Conservation (phyloP, 2,888 invertebrate genomes). For the Xylocampa areola region DNA sequence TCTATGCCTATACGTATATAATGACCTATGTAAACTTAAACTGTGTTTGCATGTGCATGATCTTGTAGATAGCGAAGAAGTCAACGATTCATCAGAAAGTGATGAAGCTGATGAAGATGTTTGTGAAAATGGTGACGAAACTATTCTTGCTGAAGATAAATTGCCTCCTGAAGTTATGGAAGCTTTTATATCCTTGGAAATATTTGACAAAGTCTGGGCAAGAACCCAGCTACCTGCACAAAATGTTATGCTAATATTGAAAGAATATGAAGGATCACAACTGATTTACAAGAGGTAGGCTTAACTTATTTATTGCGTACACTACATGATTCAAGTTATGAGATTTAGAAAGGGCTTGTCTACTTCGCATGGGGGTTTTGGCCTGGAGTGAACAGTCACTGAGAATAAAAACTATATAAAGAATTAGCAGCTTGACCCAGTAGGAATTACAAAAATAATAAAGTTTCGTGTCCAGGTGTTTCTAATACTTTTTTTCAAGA, state of each 20-base stretch:
- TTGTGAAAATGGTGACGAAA: constrained; percentile 80
- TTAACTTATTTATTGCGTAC: constrained; percentile 1
- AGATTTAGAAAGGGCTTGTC: not conserved
- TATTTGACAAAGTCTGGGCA: constrained; percentile 90
- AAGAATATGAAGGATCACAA: constrained; percentile 85
- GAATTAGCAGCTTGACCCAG: too few species aligned
- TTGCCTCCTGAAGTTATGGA: constrained; percentile 90
- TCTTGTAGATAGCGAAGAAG: constrained; percentile 74
- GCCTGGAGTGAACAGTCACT: too few species aligned
- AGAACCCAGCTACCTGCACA: constrained; percentile 88
- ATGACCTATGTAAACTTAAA: not conserved
- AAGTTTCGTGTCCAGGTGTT: too few species aligned
- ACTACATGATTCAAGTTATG: not conserved
- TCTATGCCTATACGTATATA: not conserved
- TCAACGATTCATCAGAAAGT: constrained; percentile 77
- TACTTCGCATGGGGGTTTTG: too few species aligned
- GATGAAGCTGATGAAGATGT: constrained; percentile 83
- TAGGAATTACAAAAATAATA: too few species aligned
- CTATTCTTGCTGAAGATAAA: constrained; percentile 81
- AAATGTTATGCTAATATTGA: constrained; percentile 87
- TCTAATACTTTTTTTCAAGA: too few species aligned
- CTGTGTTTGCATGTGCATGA: not conserved
- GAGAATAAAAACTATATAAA: too few species aligned
- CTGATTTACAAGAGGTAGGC: constrained; percentile 86
- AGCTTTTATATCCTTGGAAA: constrained; percentile 89